phyloP scores from a whole-genome alignment of 1,140 invertebrate genomes.

The Doryteuthis pealeii region DNA sequence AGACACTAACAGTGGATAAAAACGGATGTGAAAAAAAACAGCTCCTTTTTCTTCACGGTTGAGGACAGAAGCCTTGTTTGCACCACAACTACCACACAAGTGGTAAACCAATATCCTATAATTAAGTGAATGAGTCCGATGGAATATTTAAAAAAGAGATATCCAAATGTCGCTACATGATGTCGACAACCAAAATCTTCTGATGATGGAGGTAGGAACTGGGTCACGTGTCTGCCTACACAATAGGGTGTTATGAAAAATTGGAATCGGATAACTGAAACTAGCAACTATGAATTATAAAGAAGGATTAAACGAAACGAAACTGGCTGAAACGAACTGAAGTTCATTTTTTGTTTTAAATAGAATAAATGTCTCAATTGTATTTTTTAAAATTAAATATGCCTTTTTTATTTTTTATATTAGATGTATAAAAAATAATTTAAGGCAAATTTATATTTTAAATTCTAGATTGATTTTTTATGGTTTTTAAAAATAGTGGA shows the following conservation, averaged over 20 bases:
- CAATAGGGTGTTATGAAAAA: neutral
- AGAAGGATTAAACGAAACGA: neutral
- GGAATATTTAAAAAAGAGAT: neutral
- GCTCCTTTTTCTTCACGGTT: constrained; percentile 3
- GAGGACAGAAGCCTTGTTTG: neutral
- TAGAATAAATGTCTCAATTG: too few species aligned
- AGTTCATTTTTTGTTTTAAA: too few species aligned
- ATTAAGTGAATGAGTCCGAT: neutral
- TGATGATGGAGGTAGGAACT: neutral
- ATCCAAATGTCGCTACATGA: neutral
- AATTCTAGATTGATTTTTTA: too few species aligned
- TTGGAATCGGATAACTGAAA: neutral
- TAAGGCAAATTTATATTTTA: too few species aligned
- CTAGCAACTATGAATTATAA: neutral
- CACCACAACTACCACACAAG: neutral
- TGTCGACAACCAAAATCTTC: neutral
- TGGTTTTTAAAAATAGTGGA: too few species aligned
- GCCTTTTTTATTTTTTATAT: too few species aligned
- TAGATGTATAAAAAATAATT: too few species aligned
- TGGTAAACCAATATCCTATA: neutral
- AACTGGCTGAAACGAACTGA: neutral
- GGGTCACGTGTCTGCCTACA: neutral
- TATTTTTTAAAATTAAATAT: too few species aligned
- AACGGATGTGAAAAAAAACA: constrained; percentile 4
- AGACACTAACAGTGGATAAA: neutral